A percentile compares a stretch with the other conserved stretches of the same genome.
Conservation (phyloP, 2,113 vertebrate species). For the Elaphurus davidianus region DNA sequence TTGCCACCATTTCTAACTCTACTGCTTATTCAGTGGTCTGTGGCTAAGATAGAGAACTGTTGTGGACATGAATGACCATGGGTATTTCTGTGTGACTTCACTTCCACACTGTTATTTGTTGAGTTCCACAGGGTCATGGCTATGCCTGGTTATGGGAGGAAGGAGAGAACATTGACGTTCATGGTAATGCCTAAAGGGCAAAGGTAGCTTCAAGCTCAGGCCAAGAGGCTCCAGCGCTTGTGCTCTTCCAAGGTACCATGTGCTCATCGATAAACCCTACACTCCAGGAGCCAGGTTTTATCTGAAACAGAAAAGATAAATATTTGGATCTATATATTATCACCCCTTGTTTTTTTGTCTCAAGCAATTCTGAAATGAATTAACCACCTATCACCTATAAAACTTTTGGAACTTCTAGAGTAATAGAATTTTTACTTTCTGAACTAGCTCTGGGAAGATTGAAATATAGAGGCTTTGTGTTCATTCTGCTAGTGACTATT, state of each 20-base stretch:
- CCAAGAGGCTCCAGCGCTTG: not conserved
- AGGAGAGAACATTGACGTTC: not conserved
- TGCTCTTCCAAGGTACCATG: not conserved
- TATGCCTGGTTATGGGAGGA: not conserved
- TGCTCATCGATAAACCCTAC: not conserved
- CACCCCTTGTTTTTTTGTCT: not conserved
- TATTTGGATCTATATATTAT: not conserved
- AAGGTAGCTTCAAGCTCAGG: not conserved
- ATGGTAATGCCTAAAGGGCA: not conserved
- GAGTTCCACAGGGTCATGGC: not conserved
- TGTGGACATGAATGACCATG: not conserved
- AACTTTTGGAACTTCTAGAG: not conserved
- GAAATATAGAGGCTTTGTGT: not conserved
- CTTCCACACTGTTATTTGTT: not conserved
- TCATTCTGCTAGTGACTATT: not conserved
- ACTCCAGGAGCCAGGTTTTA: not conserved
- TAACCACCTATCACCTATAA: not conserved
- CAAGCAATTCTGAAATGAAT: constrained; percentile 27
- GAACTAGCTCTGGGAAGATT: not conserved
- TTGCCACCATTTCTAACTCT: not conserved
- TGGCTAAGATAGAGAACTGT: not conserved
- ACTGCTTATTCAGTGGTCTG: rapidly evolving
- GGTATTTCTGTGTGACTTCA: not conserved
- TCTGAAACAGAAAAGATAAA: not conserved
- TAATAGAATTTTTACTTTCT: not conserved